phyloP scores from a whole-genome alignment of 1,140 invertebrate species.

The Pseudobourletiella spinata region DNA sequence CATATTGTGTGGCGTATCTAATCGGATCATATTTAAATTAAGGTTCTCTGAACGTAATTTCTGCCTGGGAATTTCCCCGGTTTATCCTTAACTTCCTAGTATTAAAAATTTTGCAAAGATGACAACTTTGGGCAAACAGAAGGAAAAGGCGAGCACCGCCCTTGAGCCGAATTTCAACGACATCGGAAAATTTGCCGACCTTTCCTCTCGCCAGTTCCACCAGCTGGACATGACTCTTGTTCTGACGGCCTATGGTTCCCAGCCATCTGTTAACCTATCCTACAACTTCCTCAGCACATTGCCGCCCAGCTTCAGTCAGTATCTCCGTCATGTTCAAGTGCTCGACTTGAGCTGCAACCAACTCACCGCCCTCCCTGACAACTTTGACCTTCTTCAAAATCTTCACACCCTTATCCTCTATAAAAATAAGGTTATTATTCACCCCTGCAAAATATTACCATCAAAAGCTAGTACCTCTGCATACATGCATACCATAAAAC shows the following conservation, averaged over 20 bases:
- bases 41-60: too few species aligned
- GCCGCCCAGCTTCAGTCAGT: not conserved
- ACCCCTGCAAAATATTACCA: not conserved
- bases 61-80: too few species aligned
- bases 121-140: not conserved
- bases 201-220: not conserved
- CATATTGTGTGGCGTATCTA: not conserved
- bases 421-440: not conserved
- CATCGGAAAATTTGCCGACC: not conserved
- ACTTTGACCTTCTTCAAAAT: not conserved
- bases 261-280: not conserved
- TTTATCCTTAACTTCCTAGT: too few species aligned
- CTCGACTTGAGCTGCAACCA: not conserved
- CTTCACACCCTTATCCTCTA: constrained; percentile 1
- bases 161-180: not conserved
- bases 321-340: not conserved
- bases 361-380: not conserved
- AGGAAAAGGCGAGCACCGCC: not conserved
- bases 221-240: not conserved
- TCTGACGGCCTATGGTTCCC: not conserved
- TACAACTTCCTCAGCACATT: not conserved
- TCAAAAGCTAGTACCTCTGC: not conserved
- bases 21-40: too few species aligned
- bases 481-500: not conserved
- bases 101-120: too few species aligned